Evolutionary conservation across 2,113 vertebrate species (phyloP).

Genomic region (Peromyscus californicus): DNA sequence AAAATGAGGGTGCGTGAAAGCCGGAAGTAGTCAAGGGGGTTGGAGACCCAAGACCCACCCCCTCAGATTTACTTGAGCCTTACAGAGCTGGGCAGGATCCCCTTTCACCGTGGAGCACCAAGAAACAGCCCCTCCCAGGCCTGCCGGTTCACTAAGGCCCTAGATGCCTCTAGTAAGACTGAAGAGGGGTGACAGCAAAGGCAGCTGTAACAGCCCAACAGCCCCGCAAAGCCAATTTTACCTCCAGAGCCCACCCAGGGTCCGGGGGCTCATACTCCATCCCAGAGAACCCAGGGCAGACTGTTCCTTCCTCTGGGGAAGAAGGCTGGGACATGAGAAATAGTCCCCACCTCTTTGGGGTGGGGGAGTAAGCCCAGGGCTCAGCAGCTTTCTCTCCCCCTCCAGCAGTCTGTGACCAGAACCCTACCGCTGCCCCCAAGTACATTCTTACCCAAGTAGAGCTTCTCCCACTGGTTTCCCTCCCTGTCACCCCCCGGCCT

Average conservation of each 20-base stretch:
- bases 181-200: background rate
- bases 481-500: constrained; percentile 62
- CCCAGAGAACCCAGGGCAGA: constrained; percentile 32
- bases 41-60: background rate
- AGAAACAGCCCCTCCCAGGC: background rate
- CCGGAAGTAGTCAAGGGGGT: constrained; percentile 4
- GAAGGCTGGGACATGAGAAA: constrained; percentile 35
- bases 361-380: constrained; percentile 16
- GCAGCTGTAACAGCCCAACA: background rate
- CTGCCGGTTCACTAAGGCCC: background rate
- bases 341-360: constrained; percentile 42
- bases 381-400: constrained; percentile 60
- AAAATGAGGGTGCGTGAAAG: background rate
- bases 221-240: constrained; percentile 42
- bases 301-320: constrained; percentile 5
- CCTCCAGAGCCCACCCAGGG: constrained; percentile 25
- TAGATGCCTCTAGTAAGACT: constrained; percentile 40
- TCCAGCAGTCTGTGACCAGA: constrained; percentile 70
- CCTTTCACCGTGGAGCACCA: constrained; percentile 27
- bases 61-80: background rate
- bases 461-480: constrained; percentile 65
- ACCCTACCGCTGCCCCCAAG: constrained; percentile 58
- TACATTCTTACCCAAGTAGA: constrained; percentile 51
- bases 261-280: constrained; percentile 2
- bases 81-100: background rate